phyloP scores from a whole-genome alignment of 2,113 vertebrate genomes.

The Sarotherodon lohbergeri region DNA sequence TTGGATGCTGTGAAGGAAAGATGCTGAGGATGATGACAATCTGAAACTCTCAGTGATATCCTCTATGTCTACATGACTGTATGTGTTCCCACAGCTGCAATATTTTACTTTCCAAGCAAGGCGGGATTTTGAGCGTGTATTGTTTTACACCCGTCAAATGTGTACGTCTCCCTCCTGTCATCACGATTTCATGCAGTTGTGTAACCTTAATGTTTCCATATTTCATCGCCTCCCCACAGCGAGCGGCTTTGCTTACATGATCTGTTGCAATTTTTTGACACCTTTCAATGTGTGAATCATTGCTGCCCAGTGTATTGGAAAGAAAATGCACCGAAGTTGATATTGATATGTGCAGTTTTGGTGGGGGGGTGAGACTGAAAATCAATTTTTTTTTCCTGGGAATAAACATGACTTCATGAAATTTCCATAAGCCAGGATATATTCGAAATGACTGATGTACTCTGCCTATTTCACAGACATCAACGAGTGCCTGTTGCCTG shows the following conservation, averaged over 20 bases:
- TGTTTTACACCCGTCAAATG: neutral
- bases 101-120: neutral
- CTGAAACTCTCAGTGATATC: neutral
- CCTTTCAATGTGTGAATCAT: constrained; percentile 35
- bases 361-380: neutral
- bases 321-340: neutral
- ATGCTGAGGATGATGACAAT: neutral
- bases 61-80: neutral
- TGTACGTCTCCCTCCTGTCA: constrained; percentile 20
- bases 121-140: neutral
- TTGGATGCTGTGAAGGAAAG: constrained; percentile 4
- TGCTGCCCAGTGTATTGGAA: neutral
- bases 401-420: constrained; percentile 4
- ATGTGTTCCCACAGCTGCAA: neutral
- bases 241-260: neutral
- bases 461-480: constrained; percentile 65
- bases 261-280: constrained; percentile 32
- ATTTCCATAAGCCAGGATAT: neutral
- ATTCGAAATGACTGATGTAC: neutral
- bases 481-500: constrained; percentile 75
- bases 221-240: constrained; percentile 21
- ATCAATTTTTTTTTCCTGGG: neutral
- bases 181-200: neutral
- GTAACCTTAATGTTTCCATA: neutral
- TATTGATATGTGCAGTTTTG: neutral